These are phyloP conservation scores for Anastrepha ludens DNA, from an alignment of 1,140 invertebrate species.

Conservation along the genomic window DNA sequence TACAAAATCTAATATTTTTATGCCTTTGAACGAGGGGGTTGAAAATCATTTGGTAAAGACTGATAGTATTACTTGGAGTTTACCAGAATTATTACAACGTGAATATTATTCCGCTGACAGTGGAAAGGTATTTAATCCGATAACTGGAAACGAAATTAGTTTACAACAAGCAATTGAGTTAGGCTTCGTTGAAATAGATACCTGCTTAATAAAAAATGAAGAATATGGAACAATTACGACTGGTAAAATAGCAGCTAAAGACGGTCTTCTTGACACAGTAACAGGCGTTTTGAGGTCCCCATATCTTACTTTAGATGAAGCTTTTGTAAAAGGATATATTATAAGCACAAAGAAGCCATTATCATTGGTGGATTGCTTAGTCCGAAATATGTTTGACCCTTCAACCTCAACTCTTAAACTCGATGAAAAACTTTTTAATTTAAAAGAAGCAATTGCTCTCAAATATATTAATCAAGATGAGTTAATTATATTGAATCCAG, in stretches of 20 bases:
- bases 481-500: conserved; percentile 87
- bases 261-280: conserved; percentile 82
- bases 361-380: conserved; percentile 89
- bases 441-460: conserved; percentile 87
- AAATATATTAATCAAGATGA: conserved; percentile 85
- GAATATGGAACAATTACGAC: conserved; percentile 80
- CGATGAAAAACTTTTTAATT: conserved; percentile 82
- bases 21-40: conserved; percentile 83
- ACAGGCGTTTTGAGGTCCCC: conserved; percentile 82
- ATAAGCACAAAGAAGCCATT: conserved; percentile 85
- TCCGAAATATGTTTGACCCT: conserved; percentile 87
- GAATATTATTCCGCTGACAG: conserved; percentile 86
- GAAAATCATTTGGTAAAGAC: conserved; percentile 82
- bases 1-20: conserved; percentile 80
- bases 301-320: conserved; percentile 83
- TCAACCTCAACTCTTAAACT: conserved; percentile 85
- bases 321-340: conserved; percentile 85
- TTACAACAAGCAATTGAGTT: conserved; percentile 83
- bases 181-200: conserved; percentile 83
- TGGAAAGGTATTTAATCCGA: conserved; percentile 87
- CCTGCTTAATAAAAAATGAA: conserved; percentile 84
- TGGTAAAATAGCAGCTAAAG: conserved; percentile 82
- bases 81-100: conserved; percentile 85
- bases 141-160: conserved; percentile 83
- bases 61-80: conserved; percentile 80